Evolutionary conservation across 2,888 invertebrate species (phyloP).

Genomic region (Sipha maydis): DNA sequence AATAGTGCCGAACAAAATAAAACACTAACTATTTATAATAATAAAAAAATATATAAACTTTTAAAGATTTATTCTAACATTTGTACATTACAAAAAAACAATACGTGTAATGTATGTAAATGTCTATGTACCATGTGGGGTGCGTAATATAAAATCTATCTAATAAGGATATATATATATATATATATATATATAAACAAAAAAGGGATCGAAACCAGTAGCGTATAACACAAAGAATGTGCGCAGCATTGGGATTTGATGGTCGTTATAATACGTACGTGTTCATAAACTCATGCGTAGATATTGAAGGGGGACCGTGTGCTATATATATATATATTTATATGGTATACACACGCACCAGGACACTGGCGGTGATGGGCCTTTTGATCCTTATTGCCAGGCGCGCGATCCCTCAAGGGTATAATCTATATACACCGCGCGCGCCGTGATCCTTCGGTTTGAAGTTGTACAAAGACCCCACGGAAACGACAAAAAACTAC

Average conservation of each 20-base stretch:
- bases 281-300: neutral
- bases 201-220: slow-evolving; percentile 4
- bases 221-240: neutral
- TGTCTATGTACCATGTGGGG: too few species aligned
- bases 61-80: neutral
- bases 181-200: neutral
- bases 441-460: neutral
- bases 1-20: too few species aligned
- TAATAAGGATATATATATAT: neutral
- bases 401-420: slow-evolving; percentile 3
- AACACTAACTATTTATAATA: too few species aligned
- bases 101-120: too few species aligned
- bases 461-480: slow-evolving; percentile 8
- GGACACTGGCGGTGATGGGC: neutral
- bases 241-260: neutral
- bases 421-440: slow-evolving; percentile 13
- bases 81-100: too few species aligned
- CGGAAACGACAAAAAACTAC: neutral
- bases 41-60: neutral
- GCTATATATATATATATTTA: neutral
- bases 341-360: neutral
- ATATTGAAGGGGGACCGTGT: neutral
- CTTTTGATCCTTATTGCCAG: slow-evolving; percentile 19
- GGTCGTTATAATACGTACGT: neutral
- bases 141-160: too few species aligned